Evolutionary conservation across 1,140 invertebrate species (phyloP), one percentile per base, ranked within the genome.

Genomic region (Sitobion miscanthi): DNA sequence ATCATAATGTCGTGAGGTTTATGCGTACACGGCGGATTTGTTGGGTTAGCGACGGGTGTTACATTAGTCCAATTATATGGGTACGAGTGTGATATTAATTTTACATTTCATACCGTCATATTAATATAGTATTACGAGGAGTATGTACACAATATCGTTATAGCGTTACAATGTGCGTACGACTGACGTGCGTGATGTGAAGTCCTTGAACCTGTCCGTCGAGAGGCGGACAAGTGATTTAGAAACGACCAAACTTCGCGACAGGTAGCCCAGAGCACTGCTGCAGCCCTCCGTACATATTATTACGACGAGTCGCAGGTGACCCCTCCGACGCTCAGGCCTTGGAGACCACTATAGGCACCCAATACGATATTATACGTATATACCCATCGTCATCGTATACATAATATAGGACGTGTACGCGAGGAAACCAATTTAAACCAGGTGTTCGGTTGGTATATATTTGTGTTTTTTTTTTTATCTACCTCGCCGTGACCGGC

Each of bases 171-270:
- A 42, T 85, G 83, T 85, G 38, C 42, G 83, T 25, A 85, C 38
- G 3, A 30, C 83, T 25, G 38, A 8, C 86, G 49, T 45, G 35
- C n/a, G 87, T 57, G 52, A 20, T 88, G n/a, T n/a, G 17, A 30
- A 91, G 90, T 91, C 90, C 90, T 91, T 91, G 90, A 91, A 91
- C 90, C 90, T 91, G 90, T 91, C 90, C n/a, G 90, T 25, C 90
- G 62, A 91, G 42, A 83, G 45, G 62, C 47, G 69, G 45, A 91
- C 90, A 83, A 91, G 90, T 91, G 90, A 91, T 91, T 91, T 52
- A 14, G n/a, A 52, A 91, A 83, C 69, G 90, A 91, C 45, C 52
- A 83, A 83, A 91, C 90, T 91, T 91, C 62, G 90, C 90, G 90
- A 91, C 90, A 91, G 90, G 90, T 91, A 83, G 89, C 90, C 85